Conservation (phyloP, 2,797 vertebrate species). For the Oreochromis mossambicus region DNA sequence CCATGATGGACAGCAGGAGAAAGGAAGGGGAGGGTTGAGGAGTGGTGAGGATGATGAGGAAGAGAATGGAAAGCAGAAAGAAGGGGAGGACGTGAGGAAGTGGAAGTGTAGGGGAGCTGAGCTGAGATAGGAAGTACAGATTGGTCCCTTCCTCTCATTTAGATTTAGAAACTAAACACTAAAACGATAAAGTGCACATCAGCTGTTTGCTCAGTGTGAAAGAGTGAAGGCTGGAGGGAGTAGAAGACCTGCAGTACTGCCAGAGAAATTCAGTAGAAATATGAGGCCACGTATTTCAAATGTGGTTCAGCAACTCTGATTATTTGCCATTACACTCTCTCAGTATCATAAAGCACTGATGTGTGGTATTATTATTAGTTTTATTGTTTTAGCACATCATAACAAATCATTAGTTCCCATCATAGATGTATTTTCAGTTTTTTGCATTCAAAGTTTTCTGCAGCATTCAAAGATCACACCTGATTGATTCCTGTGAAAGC, state of each 20-base stretch:
- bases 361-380: neutral
- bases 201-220: neutral
- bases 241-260: neutral
- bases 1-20: neutral
- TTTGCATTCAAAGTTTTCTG: neutral
- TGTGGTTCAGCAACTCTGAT: neutral
- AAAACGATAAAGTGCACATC: neutral
- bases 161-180: neutral
- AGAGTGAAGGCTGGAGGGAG: neutral
- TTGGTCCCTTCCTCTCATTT: neutral
- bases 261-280: neutral
- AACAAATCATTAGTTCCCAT: neutral
- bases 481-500: neutral
- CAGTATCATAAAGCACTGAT: neutral
- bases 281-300: neutral
- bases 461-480: rapidly evolving
- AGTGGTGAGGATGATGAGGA: constrained; percentile 35
- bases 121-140: constrained; percentile 21
- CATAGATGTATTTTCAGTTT: neutral
- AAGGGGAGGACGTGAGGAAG: constrained; percentile 35
- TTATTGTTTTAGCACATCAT: neutral
- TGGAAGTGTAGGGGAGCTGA: constrained; percentile 50
- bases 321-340: neutral
- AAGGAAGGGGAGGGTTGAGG: constrained; percentile 6
- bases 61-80: neutral